phyloP scores from a whole-genome alignment of 2,888 invertebrate genomes.

The Euclidia mi region DNA sequence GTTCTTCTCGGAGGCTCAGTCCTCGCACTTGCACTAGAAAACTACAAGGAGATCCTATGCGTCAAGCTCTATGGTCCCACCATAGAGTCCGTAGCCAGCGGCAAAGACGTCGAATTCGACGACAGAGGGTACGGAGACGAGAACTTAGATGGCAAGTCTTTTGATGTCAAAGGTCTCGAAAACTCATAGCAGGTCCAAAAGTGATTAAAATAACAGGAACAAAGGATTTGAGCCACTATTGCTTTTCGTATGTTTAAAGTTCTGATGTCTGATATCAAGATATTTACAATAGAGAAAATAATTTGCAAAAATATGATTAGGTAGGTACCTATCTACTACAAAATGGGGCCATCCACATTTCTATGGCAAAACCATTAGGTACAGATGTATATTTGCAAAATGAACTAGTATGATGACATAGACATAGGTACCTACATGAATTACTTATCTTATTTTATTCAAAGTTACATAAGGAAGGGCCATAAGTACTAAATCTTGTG shows the following conservation, averaged over 20 bases:
- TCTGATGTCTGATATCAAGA: conserved; percentile 9
- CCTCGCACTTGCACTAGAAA: conserved; percentile 92
- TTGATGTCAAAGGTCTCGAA: conserved; percentile 88
- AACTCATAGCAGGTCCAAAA: conserved; percentile 69
- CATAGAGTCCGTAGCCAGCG: conserved; percentile 75
- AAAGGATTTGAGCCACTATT: conserved; percentile 37
- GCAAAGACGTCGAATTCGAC: conserved; percentile 87
- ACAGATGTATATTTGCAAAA: too few species aligned
- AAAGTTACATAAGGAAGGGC: too few species aligned
- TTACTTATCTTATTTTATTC: too few species aligned
- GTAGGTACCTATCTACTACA: too few species aligned
- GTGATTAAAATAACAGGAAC: conserved; percentile 13
- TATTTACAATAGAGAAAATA: too few species aligned
- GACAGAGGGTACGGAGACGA: conserved; percentile 84
- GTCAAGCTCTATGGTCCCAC: conserved; percentile 89
- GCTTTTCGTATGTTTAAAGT: conserved; percentile 13
- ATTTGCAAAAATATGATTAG: too few species aligned
- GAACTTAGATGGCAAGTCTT: conserved; percentile 76
- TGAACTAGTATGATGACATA: too few species aligned
- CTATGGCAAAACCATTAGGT: too few species aligned
- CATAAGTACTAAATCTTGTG: too few species aligned
- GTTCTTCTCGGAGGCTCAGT: conserved; percentile 93
- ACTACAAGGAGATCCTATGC: conserved; percentile 91
- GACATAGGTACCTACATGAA: too few species aligned
- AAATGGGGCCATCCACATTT: too few species aligned